Evolutionary conservation across 37 sponge, comb jelly and placozoan genomes (phyloP).

Genomic region (Beroe ovata): DNA sequence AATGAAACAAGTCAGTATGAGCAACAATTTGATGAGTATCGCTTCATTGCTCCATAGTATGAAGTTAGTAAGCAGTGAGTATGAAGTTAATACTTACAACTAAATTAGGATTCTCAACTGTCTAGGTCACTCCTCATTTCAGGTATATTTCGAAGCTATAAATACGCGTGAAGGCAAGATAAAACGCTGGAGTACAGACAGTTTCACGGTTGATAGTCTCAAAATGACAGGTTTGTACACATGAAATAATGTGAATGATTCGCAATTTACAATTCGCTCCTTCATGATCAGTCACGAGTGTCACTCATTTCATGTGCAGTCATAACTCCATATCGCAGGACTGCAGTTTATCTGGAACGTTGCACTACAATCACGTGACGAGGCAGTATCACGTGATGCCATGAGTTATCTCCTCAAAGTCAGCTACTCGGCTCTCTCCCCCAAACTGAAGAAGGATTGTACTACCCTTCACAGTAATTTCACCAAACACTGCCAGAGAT

Average conservation of each 20-base stretch:
- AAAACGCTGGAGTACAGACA: conserved; percentile 34
- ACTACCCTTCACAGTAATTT: conserved; percentile 1
- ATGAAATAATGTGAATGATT: too few species aligned
- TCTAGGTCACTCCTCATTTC: not conserved
- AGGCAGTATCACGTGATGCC: conserved; percentile 33
- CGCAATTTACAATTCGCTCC: too few species aligned
- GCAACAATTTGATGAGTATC: too few species aligned
- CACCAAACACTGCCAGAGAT: conserved; percentile 29
- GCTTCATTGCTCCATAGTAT: too few species aligned
- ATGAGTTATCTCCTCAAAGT: conserved; percentile 38
- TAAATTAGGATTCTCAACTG: too few species aligned
- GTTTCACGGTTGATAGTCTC: conserved; percentile 35
- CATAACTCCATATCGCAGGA: too few species aligned
- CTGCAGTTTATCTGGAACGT: conserved; percentile 62
- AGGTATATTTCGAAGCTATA: conserved; percentile 48
- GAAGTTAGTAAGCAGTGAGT: too few species aligned
- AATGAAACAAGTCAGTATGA: too few species aligned
- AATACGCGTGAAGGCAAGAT: conserved; percentile 40
- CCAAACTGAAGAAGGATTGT: conserved; percentile 63
- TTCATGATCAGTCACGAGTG: too few species aligned
- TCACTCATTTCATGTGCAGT: too few species aligned
- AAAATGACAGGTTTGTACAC: conserved; percentile 28
- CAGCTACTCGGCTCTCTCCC: conserved; percentile 51
- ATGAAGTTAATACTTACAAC: too few species aligned
- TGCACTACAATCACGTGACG: conserved; percentile 19